Evolutionary conservation across 2,888 invertebrate species (phyloP), one percentile per base, ranked within the genome.

Genomic region (Nomada fabriciana): DNA sequence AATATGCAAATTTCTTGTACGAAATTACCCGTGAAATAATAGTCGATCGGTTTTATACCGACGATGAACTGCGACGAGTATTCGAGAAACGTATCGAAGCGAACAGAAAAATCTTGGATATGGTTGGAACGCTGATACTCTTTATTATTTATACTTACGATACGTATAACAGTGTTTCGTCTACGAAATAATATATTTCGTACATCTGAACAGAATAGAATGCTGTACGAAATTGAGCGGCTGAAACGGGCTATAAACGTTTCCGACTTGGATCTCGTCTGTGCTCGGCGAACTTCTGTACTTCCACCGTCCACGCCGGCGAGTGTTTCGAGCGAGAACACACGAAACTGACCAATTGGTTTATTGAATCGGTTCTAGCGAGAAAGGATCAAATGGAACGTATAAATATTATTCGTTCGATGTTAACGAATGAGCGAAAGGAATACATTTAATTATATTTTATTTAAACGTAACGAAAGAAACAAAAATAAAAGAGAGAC

Each of bases 21-120:
- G 94, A 94, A 29, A 95, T 96, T 53, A 95, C 95, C 0, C 94
- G 95, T 88, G 95, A 95, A 86, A 95, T 95, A 79, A 94, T 95
- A 63, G 90, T 93, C 52, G 94, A 94, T 88, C 94, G 95, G 72
- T 91, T 95, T 36, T 95, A 95, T 85, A 94, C 94, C 1, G 95
- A 95, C 86, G 92, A 93, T 67, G 95, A 95, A 82, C 93, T 96
- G 76, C 93, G 94, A 84, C 91, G 91, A 69, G 94, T 95, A 2
- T 95, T 95, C 82, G 93, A 94, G 63, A 94, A 94, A 73, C 95
- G 96, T 87, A 90, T 95, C 1, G 92, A 94, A 83, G 94, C 94
- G 50, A 95, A 95, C 88, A 93, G 93, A 80, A 91, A 91, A 43
- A 86, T 91, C 80, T 90, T 95, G 63, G 91, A 95, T 82, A 90